Percentiles rank a stretch among this genome's conserved stretches.
Conservation (phyloP, 2,113 vertebrate genomes). For the Mesoclemmys tuberculata region DNA sequence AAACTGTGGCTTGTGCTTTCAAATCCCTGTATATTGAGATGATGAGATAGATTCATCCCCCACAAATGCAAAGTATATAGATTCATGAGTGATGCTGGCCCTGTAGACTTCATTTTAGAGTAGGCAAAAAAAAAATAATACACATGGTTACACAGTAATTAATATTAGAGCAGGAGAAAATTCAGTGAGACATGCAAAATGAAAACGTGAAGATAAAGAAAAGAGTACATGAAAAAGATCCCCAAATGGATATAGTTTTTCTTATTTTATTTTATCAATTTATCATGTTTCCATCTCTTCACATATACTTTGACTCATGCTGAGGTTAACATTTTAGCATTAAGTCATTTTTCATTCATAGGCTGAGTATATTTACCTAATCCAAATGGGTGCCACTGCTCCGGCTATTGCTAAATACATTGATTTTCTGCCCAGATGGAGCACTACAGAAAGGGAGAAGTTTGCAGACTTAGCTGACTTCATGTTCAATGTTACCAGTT, state of each 20-base stretch:
- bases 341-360: slow-evolving; percentile 6
- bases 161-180: background rate
- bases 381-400: slow-evolving; percentile 6
- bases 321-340: slow-evolving; percentile 5
- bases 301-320: background rate
- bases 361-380: slow-evolving; percentile 15
- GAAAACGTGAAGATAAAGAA: background rate
- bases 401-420: slow-evolving; percentile 5
- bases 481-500: slow-evolving; percentile 39
- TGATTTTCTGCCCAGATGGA: slow-evolving; percentile 57
- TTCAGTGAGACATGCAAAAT: background rate
- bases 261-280: background rate
- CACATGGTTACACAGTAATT: background rate
- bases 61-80: background rate
- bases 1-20: background rate
- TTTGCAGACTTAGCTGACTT: slow-evolving; percentile 35
- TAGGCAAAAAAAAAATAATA: background rate
- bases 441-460: slow-evolving; percentile 20
- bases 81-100: background rate
- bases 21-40: background rate
- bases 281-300: background rate
- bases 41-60: background rate
- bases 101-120: background rate
- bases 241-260: background rate
- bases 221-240: accelerated